Base-by-base conservation (phyloP, 2,797 vertebrate species). In the Alca torda region DNA sequence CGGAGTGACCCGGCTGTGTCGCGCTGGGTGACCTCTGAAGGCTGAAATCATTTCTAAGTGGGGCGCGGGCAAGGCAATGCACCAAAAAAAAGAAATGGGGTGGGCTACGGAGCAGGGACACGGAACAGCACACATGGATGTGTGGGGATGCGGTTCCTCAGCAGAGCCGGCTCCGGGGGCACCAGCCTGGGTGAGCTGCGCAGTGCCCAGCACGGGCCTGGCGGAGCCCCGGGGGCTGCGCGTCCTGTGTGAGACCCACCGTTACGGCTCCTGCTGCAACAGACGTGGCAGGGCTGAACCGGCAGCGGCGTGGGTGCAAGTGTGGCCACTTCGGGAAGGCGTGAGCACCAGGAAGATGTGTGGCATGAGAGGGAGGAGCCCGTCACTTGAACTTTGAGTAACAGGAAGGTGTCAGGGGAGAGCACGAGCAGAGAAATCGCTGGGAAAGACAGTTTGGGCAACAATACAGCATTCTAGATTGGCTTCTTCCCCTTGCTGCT, bases 131-230 rank as follows among this genome's bases (percentile, higher is more conserved):
- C 4, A 1, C 5, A 1, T 6, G 18, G 37, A 4, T 2, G 25
- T 1, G 16, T 2, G 14, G 35, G 4, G 41, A 10, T n/a, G 28
- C 19, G 16, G 16, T 2, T 35, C 19, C 2, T 1, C 1, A 4
- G 13, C 65, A 18, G 11, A 43, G 64, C 64, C 30, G 4, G 1
- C 26, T 28, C 9, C 18, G 68, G 50, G 11, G 5, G n/a, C 57
- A 33, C 7, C 33, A 10, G 41, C 17, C 18, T 2, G 18, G 28
- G 39, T 30, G 70, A 17, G 37, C 6, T 10, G 30, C 31, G 3
- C 33, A 13, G 60, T 39, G 4, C 15, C 45, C 21, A 3, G 61
- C 15, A 1, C 46, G 3, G 48, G 11, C 53, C 53, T 3, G 10
- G n/a, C 1, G 4, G 28, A 7, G 20, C 16, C 16, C 16, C 9